Evolutionary conservation across 2,797 vertebrate genomes (phyloP), one percentile per base, ranked within the genome.

Genomic region (Rhinogobio ventralis): DNA sequence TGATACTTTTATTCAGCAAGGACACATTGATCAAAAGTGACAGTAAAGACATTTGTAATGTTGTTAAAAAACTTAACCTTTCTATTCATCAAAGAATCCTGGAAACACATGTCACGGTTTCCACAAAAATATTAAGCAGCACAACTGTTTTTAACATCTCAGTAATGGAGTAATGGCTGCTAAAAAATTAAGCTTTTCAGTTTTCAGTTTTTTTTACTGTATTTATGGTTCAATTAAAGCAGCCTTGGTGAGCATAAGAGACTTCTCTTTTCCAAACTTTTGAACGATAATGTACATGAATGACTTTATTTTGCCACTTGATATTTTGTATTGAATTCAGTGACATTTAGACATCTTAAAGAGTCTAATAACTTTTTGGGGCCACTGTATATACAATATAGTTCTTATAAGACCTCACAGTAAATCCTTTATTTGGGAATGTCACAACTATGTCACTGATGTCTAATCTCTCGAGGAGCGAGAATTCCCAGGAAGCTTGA

Each of bases 401-500:
- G 14, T 39, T 42, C 23, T 60, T 15, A 20, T 30, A 36, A 46
- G 15, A 55, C 49, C 39, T 51, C 20, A 82, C 45, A 55, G 64
- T 77, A 57, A 57, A 55, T 55, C 73, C 64, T 77, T 84, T 77
- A 67, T 83, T 53, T 68, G 7, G n/a, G 17, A 76, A 76, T 75
- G 62, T 77, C 49, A 77, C 62, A 77, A 45, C 30, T 55, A 28
- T 55, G 25, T 66, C 72, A 83, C 62, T 14, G n/a, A 57, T 57
- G 64, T 49, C 62, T 68, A 76, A 83, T 53, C 72, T 76, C 60
- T 23, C 5, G 33, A 8, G 14, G 64, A 81, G 33, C 28, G 1
- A 15, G 57, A 73, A 64, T 36, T 74, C 42, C 81, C 69, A n/a
- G 39, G 28, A 36, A 60, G 33, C 53, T 73, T 73, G 57, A 4